Base-by-base conservation (phyloP, 2,888 invertebrate genomes). In the Agonopterix arenella region DNA sequence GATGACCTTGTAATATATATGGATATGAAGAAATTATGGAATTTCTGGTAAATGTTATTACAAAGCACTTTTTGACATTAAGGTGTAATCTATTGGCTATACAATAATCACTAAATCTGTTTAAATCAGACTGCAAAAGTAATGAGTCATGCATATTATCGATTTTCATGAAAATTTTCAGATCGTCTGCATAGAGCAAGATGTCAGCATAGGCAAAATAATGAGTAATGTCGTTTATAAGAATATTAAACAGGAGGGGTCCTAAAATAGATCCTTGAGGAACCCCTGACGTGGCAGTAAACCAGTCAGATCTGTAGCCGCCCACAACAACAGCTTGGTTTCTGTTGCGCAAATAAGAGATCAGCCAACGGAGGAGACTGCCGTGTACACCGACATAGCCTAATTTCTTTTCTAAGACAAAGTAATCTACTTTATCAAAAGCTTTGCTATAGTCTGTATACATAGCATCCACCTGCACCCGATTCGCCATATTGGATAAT, bases 261-360 rank as follows among this genome's bases (percentile, higher is more conserved):
- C 13, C 13, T 13, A 13, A 13, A 13, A 13, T 13, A 2, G 13
- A 13, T 13, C 44, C 44, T 16, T 44, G 44, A 16, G 16, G 11
- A 1, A 44, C 44, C 16, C 44, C 44, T 8, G 44, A 44, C 10
- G 44, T 11, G 8, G 8, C 41, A 16, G 10, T 48, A 13, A 47
- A 16, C 9, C 28, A 45, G 11, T 46, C 44, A n/a, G 46, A 46
- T 10, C 16, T 47, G 13, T 18, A 37, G 36, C 46, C 40, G 36
- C 47, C 49, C n/a, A 53, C 4, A 5, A 47, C 45, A 8, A 53
- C 52, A 10, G 48, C 49, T 36, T 54, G 52, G 11, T 16, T 47
- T 9, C 50, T 44, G 37, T 50, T 54, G 9, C 10, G 10, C n/a
- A 54, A 10, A 18, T 54, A 54, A 1, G 54, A 52, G 5, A 13